Evolutionary conservation across 1,140 invertebrate species (phyloP).

Genomic region (Drosophila sechellia): DNA sequence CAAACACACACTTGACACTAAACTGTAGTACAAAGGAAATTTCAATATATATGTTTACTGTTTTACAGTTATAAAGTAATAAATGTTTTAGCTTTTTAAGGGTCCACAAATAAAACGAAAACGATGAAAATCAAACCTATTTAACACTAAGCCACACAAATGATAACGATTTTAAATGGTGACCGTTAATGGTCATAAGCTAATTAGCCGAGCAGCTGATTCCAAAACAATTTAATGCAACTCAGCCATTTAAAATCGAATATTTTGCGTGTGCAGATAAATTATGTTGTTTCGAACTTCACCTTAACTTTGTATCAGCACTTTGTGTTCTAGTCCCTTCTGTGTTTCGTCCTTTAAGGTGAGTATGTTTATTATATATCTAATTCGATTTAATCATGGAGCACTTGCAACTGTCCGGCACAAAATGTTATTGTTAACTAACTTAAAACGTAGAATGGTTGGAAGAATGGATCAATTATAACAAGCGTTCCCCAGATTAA

Average conservation of each 20-base stretch:
- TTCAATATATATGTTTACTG: slow-evolving; percentile 58
- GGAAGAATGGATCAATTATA: slow-evolving; percentile 28
- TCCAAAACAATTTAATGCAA: neutral
- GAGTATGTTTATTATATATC: slow-evolving; percentile 36
- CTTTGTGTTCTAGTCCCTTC: slow-evolving; percentile 17
- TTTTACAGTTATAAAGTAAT: slow-evolving; percentile 49
- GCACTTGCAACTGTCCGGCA: slow-evolving; percentile 53
- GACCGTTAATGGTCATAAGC: neutral
- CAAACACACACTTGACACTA: slow-evolving; percentile 54
- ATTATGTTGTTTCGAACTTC: slow-evolving; percentile 16
- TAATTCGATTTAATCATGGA: slow-evolving; percentile 14
- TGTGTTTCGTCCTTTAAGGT: slow-evolving; percentile 51
- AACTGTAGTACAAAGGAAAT: slow-evolving; percentile 73
- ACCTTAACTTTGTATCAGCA: slow-evolving; percentile 33
- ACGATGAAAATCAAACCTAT: slow-evolving; percentile 21
- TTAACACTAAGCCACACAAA: slow-evolving; percentile 42
- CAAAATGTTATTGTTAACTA: slow-evolving; percentile 59
- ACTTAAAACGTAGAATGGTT: slow-evolving; percentile 18
- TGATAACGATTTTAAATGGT: neutral
- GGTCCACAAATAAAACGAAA: slow-evolving; percentile 54
- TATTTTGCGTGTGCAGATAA: slow-evolving; percentile 1
- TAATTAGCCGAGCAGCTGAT: neutral
- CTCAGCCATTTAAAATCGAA: neutral
- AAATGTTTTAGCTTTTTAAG: slow-evolving; percentile 59
- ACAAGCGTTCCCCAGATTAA: slow-evolving; percentile 31